Conservation (phyloP, 1,140 invertebrate species). For the Cecropterus lyciades region DNA sequence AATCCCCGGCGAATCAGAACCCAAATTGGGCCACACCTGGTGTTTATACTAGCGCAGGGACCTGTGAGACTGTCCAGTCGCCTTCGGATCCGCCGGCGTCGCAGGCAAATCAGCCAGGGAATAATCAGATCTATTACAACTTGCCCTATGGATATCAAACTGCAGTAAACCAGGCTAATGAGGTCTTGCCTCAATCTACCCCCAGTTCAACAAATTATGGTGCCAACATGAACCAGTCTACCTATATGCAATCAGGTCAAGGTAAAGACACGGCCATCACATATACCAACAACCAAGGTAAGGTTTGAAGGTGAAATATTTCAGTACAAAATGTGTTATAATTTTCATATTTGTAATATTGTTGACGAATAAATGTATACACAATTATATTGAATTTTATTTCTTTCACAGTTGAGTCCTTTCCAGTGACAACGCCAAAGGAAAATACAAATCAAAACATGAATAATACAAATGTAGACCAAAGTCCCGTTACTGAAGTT, state of each 20-base stretch:
- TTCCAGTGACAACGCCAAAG: slow-evolving; percentile 68
- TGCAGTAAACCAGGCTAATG: slow-evolving; percentile 57
- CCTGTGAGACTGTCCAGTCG: slow-evolving; percentile 79
- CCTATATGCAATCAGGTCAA: slow-evolving; percentile 69
- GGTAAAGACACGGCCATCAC: slow-evolving; percentile 57
- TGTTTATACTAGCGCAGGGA: slow-evolving; percentile 66
- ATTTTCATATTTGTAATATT: slow-evolving; percentile 27
- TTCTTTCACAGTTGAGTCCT: slow-evolving; percentile 53
- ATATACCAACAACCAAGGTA: slow-evolving; percentile 70
- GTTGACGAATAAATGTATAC: slow-evolving; percentile 62
- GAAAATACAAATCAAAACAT: slow-evolving; percentile 44
- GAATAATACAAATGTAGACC: slow-evolving; percentile 15
- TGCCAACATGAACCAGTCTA: slow-evolving; percentile 63
- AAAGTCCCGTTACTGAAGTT: slow-evolving; percentile 2
- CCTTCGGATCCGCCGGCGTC: slow-evolving; percentile 66
- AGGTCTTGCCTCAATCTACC: slow-evolving; percentile 43
- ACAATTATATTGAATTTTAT: slow-evolving; percentile 64
- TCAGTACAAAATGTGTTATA: slow-evolving; percentile 32
- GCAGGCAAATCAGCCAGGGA: slow-evolving; percentile 39
- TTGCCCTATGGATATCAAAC: slow-evolving; percentile 82
- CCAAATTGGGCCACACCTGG: slow-evolving; percentile 55
- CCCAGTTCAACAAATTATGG: slow-evolving; percentile 56
- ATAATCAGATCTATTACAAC: slow-evolving; percentile 80
- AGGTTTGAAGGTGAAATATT: slow-evolving; percentile 47
- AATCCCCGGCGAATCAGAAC: slow-evolving; percentile 49